phyloP scores from a whole-genome alignment of 2,888 invertebrate species.

The Diarsia rubi region DNA sequence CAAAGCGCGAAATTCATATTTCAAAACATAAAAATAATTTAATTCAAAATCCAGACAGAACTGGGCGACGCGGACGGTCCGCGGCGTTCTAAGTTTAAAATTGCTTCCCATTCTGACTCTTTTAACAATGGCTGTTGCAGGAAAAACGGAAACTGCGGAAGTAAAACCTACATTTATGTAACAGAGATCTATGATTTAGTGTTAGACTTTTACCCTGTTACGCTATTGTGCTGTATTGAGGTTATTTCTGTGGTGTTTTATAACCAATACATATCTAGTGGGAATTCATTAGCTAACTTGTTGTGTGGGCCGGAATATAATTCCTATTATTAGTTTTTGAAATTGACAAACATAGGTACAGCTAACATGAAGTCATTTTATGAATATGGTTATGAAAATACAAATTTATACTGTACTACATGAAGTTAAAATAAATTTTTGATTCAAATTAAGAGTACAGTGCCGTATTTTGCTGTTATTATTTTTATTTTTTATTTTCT shows the following conservation, averaged over 20 bases:
- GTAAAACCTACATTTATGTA: slow-evolving; percentile 58
- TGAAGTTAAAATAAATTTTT: no score
- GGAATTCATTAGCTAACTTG: background rate
- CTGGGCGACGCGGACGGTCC: slow-evolving; percentile 43
- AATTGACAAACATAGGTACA: no score
- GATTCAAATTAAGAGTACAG: no score
- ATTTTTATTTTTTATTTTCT: no score
- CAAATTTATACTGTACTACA: no score
- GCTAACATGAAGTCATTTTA: background rate
- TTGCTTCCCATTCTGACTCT: slow-evolving; percentile 77
- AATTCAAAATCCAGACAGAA: slow-evolving; percentile 62
- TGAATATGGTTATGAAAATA: background rate
- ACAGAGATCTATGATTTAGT: slow-evolving; percentile 38
- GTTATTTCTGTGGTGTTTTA: slow-evolving; percentile 15
- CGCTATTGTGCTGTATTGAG: slow-evolving; percentile 22
- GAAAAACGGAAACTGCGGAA: slow-evolving; percentile 57
- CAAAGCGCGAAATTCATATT: slow-evolving; percentile 52
- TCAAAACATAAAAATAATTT: slow-evolving; percentile 62
- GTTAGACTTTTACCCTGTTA: slow-evolving; percentile 28
- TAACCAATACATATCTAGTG: background rate
- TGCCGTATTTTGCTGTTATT: no score
- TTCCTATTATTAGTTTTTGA: background rate
- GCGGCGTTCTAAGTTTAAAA: slow-evolving; percentile 75
- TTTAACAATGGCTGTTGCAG: slow-evolving; percentile 68
- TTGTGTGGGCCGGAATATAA: background rate